phyloP scores from a whole-genome alignment of 2,888 invertebrate genomes.

The Mellilla xanthometata region DNA sequence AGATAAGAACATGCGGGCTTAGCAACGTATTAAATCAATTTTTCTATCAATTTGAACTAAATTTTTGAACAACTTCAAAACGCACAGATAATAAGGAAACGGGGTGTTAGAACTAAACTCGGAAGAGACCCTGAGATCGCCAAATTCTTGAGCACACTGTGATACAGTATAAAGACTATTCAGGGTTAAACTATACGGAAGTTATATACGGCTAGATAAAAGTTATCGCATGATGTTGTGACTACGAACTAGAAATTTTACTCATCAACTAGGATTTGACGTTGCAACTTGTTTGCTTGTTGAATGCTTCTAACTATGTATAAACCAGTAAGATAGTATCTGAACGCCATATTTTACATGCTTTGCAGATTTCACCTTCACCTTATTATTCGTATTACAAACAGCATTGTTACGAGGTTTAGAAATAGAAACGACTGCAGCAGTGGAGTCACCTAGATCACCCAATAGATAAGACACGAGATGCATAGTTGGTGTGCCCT shows the following conservation, averaged over 20 bases:
- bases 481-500: conserved; percentile 1
- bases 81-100: conserved; percentile 33
- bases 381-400: conserved; percentile 3
- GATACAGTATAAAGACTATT: conserved; percentile 31
- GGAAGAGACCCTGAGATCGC: conserved; percentile 49
- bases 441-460: conserved; percentile 5
- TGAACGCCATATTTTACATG: background rate
- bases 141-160: conserved; percentile 38
- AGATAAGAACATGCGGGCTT: conserved; percentile 49
- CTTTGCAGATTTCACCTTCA: conserved; percentile 3
- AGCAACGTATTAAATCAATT: conserved; percentile 14
- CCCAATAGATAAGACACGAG: background rate
- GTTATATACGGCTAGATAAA: background rate
- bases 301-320: no score
- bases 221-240: no score
- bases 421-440: conserved; percentile 5
- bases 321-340: no score
- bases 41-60: no score
- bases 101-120: conserved; percentile 35
- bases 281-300: no score
- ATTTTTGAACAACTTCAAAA: background rate
- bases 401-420: conserved; percentile 3
- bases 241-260: no score
- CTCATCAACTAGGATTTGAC: no score
- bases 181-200: conserved; percentile 30